These are phyloP conservation scores for Centroberyx gerrardi DNA, from an alignment of 2,797 vertebrate genomes.

Conservation along the genomic window DNA sequence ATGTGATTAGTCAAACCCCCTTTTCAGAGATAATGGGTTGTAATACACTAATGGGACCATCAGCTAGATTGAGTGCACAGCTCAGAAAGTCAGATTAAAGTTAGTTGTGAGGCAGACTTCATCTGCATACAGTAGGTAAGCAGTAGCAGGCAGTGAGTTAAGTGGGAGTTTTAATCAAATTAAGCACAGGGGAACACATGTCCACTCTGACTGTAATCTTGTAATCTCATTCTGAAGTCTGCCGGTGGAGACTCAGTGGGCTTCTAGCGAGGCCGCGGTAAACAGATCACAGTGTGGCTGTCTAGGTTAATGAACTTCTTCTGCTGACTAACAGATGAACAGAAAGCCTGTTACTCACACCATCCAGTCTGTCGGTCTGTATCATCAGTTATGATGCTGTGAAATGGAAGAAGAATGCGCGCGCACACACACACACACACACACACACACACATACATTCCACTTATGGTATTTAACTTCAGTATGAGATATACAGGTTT, in stretches of 20 bases:
- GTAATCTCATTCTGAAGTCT: slow-evolving; percentile 75
- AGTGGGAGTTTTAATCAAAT: slow-evolving; percentile 75
- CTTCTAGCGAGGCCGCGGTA: slow-evolving; percentile 33
- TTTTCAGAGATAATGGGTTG: background rate
- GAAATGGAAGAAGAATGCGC: slow-evolving; percentile 8
- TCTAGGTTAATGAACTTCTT: slow-evolving; percentile 48
- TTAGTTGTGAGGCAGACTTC: background rate
- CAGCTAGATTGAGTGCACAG: background rate
- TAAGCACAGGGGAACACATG: slow-evolving; percentile 61
- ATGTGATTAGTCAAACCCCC: background rate
- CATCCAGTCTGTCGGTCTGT: slow-evolving; percentile 24
- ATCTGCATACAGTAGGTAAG: slow-evolving; percentile 53
- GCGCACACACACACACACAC: background rate
- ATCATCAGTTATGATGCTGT: slow-evolving; percentile 32
- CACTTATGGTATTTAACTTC: background rate
- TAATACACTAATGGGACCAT: background rate
- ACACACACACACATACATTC: slow-evolving; percentile 6
- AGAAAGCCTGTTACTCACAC: slow-evolving; percentile 50
- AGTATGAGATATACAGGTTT: slow-evolving; percentile 9
- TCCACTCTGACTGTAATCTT: slow-evolving; percentile 67
- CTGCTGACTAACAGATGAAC: slow-evolving; percentile 58
- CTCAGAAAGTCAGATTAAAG: background rate
- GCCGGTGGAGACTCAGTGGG: slow-evolving; percentile 48
- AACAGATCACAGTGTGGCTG: slow-evolving; percentile 57
- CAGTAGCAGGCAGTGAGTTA: slow-evolving; percentile 20